Evolutionary conservation across 2,888 invertebrate genomes (phyloP).

Genomic region (Heliconius erato): DNA sequence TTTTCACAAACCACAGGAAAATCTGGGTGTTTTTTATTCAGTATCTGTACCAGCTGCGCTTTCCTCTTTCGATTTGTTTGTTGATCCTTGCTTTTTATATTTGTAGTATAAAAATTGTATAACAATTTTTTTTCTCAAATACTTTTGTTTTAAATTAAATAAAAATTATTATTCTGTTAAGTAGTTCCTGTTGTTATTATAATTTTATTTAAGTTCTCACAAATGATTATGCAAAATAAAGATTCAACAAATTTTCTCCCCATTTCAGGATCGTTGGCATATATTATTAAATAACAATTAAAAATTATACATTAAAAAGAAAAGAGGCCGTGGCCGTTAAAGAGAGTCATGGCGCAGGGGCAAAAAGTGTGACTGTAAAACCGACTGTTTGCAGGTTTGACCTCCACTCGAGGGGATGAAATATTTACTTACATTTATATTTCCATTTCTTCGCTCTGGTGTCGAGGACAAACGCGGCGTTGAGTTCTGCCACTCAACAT

Average conservation of each 20-base stretch:
- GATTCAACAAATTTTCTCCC: background rate
- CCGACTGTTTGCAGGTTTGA: no score
- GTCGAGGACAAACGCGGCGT: no score
- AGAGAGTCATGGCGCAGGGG: no score
- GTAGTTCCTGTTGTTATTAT: background rate
- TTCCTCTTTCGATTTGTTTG: slow-evolving; percentile 42
- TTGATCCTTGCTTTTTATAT: slow-evolving; percentile 25
- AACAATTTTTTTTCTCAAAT: background rate
- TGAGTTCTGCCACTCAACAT: no score
- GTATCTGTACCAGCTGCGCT: slow-evolving; percentile 44
- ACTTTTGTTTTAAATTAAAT: background rate
- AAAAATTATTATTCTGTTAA: background rate
- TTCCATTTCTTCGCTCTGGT: no score
- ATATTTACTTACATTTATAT: no score
- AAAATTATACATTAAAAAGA: no score
- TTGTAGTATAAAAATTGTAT: slow-evolving; percentile 5
- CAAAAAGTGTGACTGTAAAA: no score
- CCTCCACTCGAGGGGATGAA: no score
- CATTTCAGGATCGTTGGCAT: background rate
- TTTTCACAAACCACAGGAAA: slow-evolving; percentile 71
- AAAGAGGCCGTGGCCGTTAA: no score
- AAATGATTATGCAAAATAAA: background rate
- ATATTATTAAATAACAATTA: background rate
- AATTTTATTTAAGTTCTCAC: no score
- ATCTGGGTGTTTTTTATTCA: slow-evolving; percentile 58